Evolutionary conservation across 2,113 vertebrate species (phyloP).

Genomic region (Lates calcarifer): DNA sequence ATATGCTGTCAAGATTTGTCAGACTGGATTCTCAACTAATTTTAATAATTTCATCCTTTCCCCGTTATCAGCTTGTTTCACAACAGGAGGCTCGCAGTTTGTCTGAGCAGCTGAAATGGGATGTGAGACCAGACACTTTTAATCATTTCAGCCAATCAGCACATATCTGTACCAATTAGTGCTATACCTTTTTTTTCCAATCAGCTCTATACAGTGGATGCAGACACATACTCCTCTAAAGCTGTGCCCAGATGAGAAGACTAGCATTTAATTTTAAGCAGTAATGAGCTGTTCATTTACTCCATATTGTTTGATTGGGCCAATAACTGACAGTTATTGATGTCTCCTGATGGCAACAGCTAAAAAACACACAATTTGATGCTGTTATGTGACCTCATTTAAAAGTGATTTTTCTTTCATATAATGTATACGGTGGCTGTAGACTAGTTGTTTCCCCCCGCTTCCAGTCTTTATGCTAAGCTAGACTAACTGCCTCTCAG

Average conservation of each 20-base stretch:
- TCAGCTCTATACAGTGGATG: background rate
- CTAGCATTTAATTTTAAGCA: constrained; percentile 9
- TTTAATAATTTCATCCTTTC: constrained; percentile 25
- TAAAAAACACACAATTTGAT: background rate
- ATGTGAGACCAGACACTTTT: constrained; percentile 30
- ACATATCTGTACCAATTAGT: constrained; percentile 45
- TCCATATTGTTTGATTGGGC: background rate
- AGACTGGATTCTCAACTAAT: constrained; percentile 22
- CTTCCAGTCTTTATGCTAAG: background rate
- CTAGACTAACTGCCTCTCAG: background rate
- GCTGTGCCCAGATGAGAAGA: background rate
- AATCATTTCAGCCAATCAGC: constrained; percentile 42
- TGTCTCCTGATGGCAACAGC: background rate
- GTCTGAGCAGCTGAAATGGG: constrained; percentile 35
- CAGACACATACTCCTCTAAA: background rate
- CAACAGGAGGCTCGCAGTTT: constrained; percentile 50
- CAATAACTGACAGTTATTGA: background rate
- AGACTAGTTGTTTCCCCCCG: background rate
- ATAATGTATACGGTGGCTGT: too few species aligned
- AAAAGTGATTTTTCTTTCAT: too few species aligned
- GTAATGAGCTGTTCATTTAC: constrained; percentile 3
- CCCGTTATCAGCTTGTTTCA: constrained; percentile 50
- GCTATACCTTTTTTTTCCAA: background rate
- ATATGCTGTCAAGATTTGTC: constrained; percentile 23
- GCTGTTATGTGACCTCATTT: background rate